Evolutionary conservation across 2,888 invertebrate species (phyloP), one percentile per base, ranked within the genome.

Genomic region (Harpalus rubripes): DNA sequence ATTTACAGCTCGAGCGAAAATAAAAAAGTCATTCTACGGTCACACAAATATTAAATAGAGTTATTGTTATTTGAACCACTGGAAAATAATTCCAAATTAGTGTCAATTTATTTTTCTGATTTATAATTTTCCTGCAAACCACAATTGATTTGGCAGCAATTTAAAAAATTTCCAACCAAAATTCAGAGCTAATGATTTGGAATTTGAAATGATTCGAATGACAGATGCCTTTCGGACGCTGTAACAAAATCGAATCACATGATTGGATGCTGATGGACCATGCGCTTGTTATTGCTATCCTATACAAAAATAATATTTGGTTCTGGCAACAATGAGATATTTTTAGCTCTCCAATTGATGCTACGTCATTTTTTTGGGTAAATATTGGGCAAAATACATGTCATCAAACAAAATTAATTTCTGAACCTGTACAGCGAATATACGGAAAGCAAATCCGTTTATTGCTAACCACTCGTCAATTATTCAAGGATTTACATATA

Each of bases 191-290:
- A 78, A 78, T 78, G 78, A 78, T 78, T 58, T 58, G 78, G 78
- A 78, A 78, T 78, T 78, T 78, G 78, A 78, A 78, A 78, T 78
- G 78, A 78, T 78, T 32, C 78, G 58, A 78, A 78, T 78, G 78
- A 78, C 78, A 78, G 78, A 78, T 78, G 78, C 58, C 58, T 59
- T 56, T 32, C 78, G 78, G 44, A 78, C 78, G 78, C 58, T 12
- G 59, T 10, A 58, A 58, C 76, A 39, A 59, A 78, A 78, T 78
- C 78, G 78, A 56, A 78, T 78, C 56, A 78, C 58, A 78, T 78
- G 78, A 78, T 78, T 78, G 78, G 78, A 58, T 78, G 59, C 78
- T 59, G 58, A 78, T 78, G 58, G 78, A 76, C 76, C 76, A 56
- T 76, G 52, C 56, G 56, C 56, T 56, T 76, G 76, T 76, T 76